Evolutionary conservation across 2,888 invertebrate genomes (phyloP), one percentile per base, ranked within the genome.

Genomic region (Glyphotaelius pellucidus): DNA sequence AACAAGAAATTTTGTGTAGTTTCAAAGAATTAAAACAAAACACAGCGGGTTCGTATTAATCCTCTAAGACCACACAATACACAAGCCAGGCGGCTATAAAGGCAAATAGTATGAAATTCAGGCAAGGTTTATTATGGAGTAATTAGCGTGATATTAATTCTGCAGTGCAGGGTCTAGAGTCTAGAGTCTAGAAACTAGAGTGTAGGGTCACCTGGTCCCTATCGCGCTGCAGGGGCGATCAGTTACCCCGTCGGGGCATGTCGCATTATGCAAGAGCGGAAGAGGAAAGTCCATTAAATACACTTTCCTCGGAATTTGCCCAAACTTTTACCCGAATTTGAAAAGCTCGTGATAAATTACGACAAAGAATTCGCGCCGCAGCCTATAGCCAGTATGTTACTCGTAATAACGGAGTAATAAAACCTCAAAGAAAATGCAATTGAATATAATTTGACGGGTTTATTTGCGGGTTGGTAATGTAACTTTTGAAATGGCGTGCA

Each of bases 161-260:
- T 25, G 79, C 79, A 89, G 38, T 38, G 79, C 15, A 42, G 31
- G 25, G 80, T 79, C n/a, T 31, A 32, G n/a, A 31, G 47, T 47
- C 3, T 47, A 14, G 47, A 67, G 67, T 31, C 42, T 42, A 42
- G 42, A 38, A 3, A 79, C n/a, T 12, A 15, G n/a, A 30, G 38
- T 30, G 47, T 25, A 32, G 89, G 47, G 42, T 81, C 81, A 90
- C 80, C 90, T 81, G 90, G 31, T 47, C 47, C 86, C 90, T 67
- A 67, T 87, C 90, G 80, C 87, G 85, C 47, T 92, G 92, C 92
- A 92, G 92, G 80, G 80, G 92, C 84, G 84, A 92, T 92, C 92
- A 91, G 90, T 92, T 92, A 92, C 86, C 91, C 90, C 67, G 67
- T 79, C 38, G 92, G n/a, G 30, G n/a, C 86, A 80, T 89, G 91